Evolutionary conservation across 2,113 vertebrate species (phyloP).

Genomic region (Malurus melanocephalus): DNA sequence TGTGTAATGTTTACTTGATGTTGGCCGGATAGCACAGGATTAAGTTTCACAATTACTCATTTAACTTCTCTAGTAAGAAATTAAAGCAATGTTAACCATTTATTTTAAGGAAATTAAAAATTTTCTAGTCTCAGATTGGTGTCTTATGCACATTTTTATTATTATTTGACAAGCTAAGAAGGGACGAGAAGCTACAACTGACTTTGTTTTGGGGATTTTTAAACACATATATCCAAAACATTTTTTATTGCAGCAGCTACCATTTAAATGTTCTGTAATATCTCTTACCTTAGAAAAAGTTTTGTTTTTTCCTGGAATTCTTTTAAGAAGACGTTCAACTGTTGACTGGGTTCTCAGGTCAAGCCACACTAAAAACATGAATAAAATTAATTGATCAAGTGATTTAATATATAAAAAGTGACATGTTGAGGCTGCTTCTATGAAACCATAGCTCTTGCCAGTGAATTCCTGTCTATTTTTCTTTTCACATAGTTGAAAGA

Average conservation of each 20-base stretch:
- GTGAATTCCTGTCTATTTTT: background rate
- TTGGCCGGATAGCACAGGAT: background rate
- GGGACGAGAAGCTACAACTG: background rate
- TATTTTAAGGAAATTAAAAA: background rate
- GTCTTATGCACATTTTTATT: background rate
- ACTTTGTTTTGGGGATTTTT: background rate
- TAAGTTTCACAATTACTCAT: background rate
- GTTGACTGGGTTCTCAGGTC: conserved; percentile 96
- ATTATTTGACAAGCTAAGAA: background rate
- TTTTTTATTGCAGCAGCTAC: background rate
- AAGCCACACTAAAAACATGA: conserved; percentile 86
- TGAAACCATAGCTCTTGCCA: background rate
- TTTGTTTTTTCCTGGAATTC: conserved; percentile 88
- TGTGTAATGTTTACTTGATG: background rate
- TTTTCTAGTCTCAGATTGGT: background rate
- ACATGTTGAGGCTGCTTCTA: background rate
- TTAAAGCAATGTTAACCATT: background rate
- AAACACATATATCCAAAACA: background rate
- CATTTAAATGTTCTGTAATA: background rate
- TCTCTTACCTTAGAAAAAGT: conserved; percentile 89
- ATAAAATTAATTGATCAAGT: background rate
- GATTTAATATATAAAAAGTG: background rate
- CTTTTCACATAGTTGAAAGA: background rate
- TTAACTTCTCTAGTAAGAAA: background rate
- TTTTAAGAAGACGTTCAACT: conserved; percentile 90